These are phyloP conservation scores for Leucoma salicis DNA, from an alignment of 2,888 invertebrate genomes.

Conservation along the genomic window DNA sequence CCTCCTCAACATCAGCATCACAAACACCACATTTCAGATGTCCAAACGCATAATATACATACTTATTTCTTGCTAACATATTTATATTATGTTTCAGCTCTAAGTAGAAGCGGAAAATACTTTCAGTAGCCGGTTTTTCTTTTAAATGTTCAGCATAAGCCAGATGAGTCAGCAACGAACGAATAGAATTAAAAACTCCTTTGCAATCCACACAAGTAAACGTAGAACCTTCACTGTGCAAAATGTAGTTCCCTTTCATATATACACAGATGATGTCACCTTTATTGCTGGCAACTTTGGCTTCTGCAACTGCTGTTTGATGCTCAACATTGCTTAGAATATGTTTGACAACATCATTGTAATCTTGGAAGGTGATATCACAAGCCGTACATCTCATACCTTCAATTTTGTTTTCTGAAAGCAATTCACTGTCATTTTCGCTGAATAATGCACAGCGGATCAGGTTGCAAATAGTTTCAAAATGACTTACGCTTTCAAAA, in stretches of 20 bases:
- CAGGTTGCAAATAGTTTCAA: slow-evolving; percentile 59
- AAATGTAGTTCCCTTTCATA: slow-evolving; percentile 64
- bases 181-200: slow-evolving; percentile 62
- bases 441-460: slow-evolving; percentile 56
- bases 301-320: slow-evolving; percentile 52
- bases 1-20: slow-evolving; percentile 58
- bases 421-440: slow-evolving; percentile 46
- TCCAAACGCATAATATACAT: slow-evolving; percentile 68
- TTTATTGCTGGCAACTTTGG: slow-evolving; percentile 44
- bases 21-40: slow-evolving; percentile 69
- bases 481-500: slow-evolving; percentile 60
- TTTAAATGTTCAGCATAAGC: slow-evolving; percentile 67
- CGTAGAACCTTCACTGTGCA: slow-evolving; percentile 62
- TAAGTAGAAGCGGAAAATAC: slow-evolving; percentile 70
- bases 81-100: slow-evolving; percentile 72
- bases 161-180: slow-evolving; percentile 62
- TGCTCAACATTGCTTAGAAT: slow-evolving; percentile 57
- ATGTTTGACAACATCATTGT: slow-evolving; percentile 53
- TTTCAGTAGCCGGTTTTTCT: slow-evolving; percentile 55
- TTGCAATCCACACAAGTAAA: slow-evolving; percentile 61
- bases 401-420: slow-evolving; percentile 49
- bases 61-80: slow-evolving; percentile 69
- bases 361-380: slow-evolving; percentile 46
- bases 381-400: slow-evolving; percentile 55
- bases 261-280: slow-evolving; percentile 73